phyloP scores from a whole-genome alignment of 2,888 invertebrate species.

The Heteropelma amictum region DNA sequence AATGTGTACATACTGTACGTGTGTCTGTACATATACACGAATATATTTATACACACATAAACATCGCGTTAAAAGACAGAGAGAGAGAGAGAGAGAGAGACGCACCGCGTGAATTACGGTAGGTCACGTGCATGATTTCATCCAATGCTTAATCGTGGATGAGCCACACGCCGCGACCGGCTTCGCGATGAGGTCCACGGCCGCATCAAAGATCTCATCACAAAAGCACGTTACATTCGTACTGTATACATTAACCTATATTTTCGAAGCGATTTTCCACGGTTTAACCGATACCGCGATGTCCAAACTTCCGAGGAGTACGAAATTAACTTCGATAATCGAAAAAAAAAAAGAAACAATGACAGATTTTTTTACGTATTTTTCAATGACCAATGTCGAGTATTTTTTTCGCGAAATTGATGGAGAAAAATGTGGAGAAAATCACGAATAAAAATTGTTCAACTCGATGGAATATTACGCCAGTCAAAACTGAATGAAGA shows the following conservation, averaged over 20 bases:
- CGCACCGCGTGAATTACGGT: slow-evolving; percentile 63
- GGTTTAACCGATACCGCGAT: too few relatives aligned
- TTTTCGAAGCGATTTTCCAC: too few relatives aligned
- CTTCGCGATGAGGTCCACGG: slow-evolving; percentile 50
- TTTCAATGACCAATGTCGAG: too few relatives aligned
- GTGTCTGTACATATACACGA: neutral
- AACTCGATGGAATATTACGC: neutral
- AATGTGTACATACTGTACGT: neutral
- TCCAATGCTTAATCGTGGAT: slow-evolving; percentile 69
- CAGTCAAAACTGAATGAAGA: neutral
- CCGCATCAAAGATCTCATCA: slow-evolving; percentile 30
- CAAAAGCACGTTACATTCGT: neutral
- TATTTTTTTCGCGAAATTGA: neutral
- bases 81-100: slow-evolving; percentile 12
- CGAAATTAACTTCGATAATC: too few relatives aligned
- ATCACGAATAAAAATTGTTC: neutral
- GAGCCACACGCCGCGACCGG: slow-evolving; percentile 52
- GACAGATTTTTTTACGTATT: too few relatives aligned
- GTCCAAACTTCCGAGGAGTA: too few relatives aligned
- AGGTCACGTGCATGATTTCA: slow-evolving; percentile 72
- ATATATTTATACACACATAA: neutral
- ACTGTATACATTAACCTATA: neutral
- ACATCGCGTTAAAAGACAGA: slow-evolving; percentile 26
- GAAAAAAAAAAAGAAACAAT: too few relatives aligned
- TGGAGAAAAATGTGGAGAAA: neutral